Percentiles rank a stretch among this genome's conserved stretches.
phyloP scores from a whole-genome alignment of 2,797 vertebrate genomes.

The Sylvia borin region DNA sequence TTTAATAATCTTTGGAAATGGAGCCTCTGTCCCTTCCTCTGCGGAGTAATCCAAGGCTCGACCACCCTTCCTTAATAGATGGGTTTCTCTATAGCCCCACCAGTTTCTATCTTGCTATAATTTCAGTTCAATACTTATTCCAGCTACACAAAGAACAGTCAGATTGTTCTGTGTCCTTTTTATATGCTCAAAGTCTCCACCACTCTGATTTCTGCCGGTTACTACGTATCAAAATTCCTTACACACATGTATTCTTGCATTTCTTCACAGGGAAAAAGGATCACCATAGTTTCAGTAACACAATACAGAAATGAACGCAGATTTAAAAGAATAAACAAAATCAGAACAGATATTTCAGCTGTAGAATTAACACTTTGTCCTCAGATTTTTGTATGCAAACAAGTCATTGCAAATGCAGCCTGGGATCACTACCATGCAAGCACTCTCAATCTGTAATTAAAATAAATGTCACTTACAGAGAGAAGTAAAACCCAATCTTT shows the following conservation, averaged over 20 bases:
- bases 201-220: neutral
- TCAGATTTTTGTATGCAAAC: neutral
- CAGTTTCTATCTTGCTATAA: neutral
- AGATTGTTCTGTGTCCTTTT: neutral
- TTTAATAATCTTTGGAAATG: neutral
- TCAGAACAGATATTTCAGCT: neutral
- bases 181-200: neutral
- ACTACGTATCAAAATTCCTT: neutral
- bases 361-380: neutral
- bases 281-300: neutral
- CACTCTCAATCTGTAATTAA: neutral
- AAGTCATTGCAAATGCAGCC: neutral
- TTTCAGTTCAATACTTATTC: neutral
- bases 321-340: neutral
- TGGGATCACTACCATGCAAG: neutral
- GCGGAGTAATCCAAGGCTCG: neutral
- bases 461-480: neutral
- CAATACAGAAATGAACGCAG: neutral
- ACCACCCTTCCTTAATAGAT: neutral
- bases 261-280: neutral
- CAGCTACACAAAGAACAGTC: neutral
- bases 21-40: neutral
- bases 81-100: neutral
- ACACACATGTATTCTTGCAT: neutral
- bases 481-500: neutral